These are phyloP conservation scores for Philereme transversata DNA, from an alignment of 2,888 invertebrate species.

Conservation along the genomic window DNA sequence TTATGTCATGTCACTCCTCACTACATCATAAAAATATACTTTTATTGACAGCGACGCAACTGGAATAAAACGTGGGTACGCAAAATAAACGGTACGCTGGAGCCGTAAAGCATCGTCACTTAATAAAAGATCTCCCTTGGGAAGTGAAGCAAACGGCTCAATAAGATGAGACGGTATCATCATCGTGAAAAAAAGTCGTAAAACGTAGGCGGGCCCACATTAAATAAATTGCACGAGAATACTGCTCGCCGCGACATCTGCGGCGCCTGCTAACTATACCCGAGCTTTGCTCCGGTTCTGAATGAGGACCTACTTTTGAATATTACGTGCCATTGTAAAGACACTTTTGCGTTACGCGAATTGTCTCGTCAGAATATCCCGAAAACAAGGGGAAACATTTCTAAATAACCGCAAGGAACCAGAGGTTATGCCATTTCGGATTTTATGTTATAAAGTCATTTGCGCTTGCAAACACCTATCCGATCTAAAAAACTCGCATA, in stretches of 20 bases:
- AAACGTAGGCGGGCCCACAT: slow-evolving; percentile 69
- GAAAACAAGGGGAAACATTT: background rate
- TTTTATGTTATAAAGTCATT: no score
- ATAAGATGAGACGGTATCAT: slow-evolving; percentile 75
- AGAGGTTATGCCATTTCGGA: no score
- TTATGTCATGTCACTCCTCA: slow-evolving; percentile 31
- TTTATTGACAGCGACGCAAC: slow-evolving; percentile 46
- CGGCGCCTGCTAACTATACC: slow-evolving; percentile 51
- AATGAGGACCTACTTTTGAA: slow-evolving; percentile 32
- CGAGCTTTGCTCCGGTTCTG: slow-evolving; percentile 34
- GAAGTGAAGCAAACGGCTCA: slow-evolving; percentile 74
- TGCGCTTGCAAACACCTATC: no score
- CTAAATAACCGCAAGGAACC: slow-evolving; percentile 2
- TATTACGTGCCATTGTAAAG: slow-evolving; percentile 30
- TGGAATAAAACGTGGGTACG: slow-evolving; percentile 42
- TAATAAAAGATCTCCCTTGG: slow-evolving; percentile 73
- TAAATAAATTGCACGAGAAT: slow-evolving; percentile 78
- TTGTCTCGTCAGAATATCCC: slow-evolving; percentile 18
- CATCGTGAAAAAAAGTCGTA: slow-evolving; percentile 72
- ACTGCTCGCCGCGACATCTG: slow-evolving; percentile 66
- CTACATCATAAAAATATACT: slow-evolving; percentile 40
- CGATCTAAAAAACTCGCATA: no score
- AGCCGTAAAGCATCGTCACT: slow-evolving; percentile 70
- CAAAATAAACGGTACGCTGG: slow-evolving; percentile 52
- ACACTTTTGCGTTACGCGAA: slow-evolving; percentile 21